Percentiles rank a stretch among this genome's conserved stretches.
These are phyloP conservation scores for Adineta ricciae DNA, from an alignment of 2,888 invertebrate genomes.

Conservation along the genomic window DNA sequence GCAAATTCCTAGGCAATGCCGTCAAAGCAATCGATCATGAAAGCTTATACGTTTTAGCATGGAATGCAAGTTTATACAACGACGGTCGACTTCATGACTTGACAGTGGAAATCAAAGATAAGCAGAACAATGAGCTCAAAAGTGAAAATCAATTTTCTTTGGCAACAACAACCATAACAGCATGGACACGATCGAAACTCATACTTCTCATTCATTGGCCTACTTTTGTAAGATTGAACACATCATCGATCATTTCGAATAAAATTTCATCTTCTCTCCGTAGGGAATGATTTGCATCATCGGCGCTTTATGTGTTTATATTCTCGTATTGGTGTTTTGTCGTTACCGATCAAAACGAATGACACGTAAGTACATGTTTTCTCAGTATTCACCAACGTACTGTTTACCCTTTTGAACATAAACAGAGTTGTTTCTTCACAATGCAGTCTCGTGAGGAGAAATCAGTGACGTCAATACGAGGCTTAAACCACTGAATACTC, in stretches of 20 bases:
- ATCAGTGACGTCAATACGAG: too few relatives aligned
- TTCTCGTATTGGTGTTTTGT: neutral
- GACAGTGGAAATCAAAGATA: constrained; percentile 38
- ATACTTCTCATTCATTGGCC: neutral
- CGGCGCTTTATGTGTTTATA: neutral
- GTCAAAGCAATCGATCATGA: constrained; percentile 53
- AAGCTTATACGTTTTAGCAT: constrained; percentile 63
- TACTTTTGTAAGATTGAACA: neutral
- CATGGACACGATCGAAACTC: neutral
- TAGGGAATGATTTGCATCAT: neutral
- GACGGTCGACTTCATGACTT: constrained; percentile 59
- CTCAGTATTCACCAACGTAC: too few relatives aligned
- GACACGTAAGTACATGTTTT: neutral
- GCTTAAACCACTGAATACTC: too few relatives aligned
- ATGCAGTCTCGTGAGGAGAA: too few relatives aligned
- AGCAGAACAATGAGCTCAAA: constrained; percentile 8
- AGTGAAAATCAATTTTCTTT: constrained; percentile 25
- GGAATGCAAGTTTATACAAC: constrained; percentile 62
- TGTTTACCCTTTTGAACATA: too few relatives aligned
- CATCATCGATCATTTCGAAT: neutral
- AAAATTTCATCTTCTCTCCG: neutral
- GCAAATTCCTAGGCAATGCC: constrained; percentile 54
- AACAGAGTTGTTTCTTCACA: too few relatives aligned
- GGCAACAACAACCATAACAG: neutral
- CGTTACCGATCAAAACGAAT: neutral